phyloP scores from a whole-genome alignment of 2,797 vertebrate species.

The Antrozous pallidus region DNA sequence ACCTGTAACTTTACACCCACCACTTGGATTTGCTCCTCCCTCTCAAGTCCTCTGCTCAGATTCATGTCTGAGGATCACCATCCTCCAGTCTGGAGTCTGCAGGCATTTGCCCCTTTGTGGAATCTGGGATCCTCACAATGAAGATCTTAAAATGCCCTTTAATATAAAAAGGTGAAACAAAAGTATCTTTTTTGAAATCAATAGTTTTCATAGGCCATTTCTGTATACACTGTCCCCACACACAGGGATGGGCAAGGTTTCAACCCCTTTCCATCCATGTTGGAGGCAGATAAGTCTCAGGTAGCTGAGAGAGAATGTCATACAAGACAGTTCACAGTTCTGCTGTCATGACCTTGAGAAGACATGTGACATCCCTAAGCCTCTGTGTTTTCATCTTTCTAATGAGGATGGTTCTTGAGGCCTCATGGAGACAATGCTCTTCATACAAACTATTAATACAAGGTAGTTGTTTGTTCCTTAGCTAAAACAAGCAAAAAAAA shows the following conservation, averaged over 20 bases:
- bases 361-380: background rate
- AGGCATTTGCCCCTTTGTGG: background rate
- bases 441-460: background rate
- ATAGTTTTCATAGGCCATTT: background rate
- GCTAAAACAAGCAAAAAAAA: too few relatives aligned
- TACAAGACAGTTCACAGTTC: background rate
- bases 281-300: background rate
- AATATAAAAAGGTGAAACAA: background rate
- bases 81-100: background rate
- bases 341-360: background rate
- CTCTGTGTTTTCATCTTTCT: background rate
- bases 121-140: background rate
- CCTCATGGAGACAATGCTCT: too few relatives aligned
- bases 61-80: too few relatives aligned
- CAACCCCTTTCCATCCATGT: background rate
- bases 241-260: background rate
- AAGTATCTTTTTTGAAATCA: background rate
- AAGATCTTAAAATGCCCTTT: background rate
- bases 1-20: too few relatives aligned
- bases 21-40: too few relatives aligned
- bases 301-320: background rate
- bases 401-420: background rate
- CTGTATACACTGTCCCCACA: background rate
- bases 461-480: background rate
- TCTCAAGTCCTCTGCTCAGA: too few relatives aligned